Conservation (phyloP, 2,888 invertebrate species). For the Ophion obscuratus region DNA sequence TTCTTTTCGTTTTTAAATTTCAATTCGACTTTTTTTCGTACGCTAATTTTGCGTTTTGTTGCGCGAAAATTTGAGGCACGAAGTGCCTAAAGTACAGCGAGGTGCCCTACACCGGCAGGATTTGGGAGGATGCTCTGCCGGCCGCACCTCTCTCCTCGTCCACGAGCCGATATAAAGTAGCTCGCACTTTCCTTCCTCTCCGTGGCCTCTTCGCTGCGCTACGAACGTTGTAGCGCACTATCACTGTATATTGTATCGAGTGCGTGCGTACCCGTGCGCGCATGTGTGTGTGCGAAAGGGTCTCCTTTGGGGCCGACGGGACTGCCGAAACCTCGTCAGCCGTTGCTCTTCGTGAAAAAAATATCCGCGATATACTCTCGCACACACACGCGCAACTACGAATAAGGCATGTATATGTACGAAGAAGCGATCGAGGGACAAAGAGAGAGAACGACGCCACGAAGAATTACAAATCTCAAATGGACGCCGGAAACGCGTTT, state of each 20-base stretch:
- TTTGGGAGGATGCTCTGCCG: constrained; percentile 38
- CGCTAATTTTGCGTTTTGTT: no score
- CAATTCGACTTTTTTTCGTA: no score
- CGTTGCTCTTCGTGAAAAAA: constrained; percentile 41
- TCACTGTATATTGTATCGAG: background rate
- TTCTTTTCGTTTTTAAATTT: no score
- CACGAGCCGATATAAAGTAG: constrained; percentile 52
- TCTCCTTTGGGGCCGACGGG: background rate
- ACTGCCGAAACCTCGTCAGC: constrained; percentile 44
- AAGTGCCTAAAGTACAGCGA: background rate
- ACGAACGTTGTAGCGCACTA: background rate
- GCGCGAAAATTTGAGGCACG: constrained; percentile 9
- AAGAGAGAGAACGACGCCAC: constrained; percentile 20
- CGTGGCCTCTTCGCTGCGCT: constrained; percentile 13
- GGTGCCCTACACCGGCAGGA: background rate
- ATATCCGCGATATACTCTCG: background rate
- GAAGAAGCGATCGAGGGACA: no score
- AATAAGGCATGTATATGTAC: no score
- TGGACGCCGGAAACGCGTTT: background rate
- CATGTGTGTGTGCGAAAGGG: constrained; percentile 9
- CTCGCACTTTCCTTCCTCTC: constrained; percentile 25
- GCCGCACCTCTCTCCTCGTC: constrained; percentile 52
- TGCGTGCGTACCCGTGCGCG: background rate
- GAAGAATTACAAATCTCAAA: constrained; percentile 2
- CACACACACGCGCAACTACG: background rate